These are phyloP conservation scores for Bembecia ichneumoniformis DNA, from an alignment of 2,888 invertebrate species.

Conservation along the genomic window DNA sequence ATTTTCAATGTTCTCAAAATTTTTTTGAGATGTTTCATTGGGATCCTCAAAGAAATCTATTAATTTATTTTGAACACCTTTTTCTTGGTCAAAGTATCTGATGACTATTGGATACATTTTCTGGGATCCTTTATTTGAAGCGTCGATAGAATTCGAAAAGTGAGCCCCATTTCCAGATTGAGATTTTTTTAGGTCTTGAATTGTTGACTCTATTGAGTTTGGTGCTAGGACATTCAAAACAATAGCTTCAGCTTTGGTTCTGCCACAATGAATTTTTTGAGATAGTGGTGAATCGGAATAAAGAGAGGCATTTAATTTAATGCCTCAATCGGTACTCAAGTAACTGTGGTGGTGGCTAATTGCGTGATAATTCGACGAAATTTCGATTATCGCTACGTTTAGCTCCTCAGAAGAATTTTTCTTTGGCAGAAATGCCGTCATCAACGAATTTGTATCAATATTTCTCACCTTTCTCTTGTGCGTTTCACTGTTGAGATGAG, in stretches of 20 bases:
- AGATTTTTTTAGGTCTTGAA: background rate
- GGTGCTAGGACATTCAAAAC: conserved; percentile 2
- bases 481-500: conserved; percentile 5
- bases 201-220: conserved; percentile 1
- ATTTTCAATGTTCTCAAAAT: background rate
- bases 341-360: background rate
- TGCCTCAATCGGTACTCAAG: background rate
- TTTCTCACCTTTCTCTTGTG: conserved; percentile 5
- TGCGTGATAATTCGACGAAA: background rate
- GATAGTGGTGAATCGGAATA: conserved; percentile 1
- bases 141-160: conserved; percentile 3
- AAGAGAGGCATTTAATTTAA: background rate
- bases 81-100: background rate
- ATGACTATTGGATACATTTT: conserved; percentile 4
- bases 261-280: conserved; percentile 2
- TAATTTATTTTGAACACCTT: background rate
- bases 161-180: conserved; percentile 1
- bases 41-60: background rate
- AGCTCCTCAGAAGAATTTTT: background rate
- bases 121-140: conserved; percentile 4
- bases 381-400: background rate
- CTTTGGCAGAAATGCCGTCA: background rate
- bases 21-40: conserved; percentile 1
- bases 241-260: conserved; percentile 3
- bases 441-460: background rate